A percentile compares a stretch with the other conserved stretches of the same genome.
These are phyloP conservation scores for Girardia tigrina DNA, from an alignment of 2,888 invertebrate species.

Conservation along the genomic window DNA sequence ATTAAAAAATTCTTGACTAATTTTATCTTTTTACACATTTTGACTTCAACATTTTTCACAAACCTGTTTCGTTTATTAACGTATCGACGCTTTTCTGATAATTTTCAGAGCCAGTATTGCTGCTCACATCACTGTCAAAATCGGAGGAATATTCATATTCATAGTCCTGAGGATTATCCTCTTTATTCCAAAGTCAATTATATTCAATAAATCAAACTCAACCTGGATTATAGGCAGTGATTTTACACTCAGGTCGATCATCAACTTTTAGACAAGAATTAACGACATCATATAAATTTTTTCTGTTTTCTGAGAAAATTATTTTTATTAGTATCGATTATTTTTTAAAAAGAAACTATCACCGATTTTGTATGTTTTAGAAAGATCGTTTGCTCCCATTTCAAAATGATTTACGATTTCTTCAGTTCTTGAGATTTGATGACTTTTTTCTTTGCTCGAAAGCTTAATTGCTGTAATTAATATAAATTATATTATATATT, in stretches of 20 bases:
- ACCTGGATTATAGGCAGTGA: not conserved
- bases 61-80: not conserved
- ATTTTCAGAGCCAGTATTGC: not conserved
- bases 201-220: not conserved
- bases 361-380: not conserved
- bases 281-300: no score
- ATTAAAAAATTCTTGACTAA: no score
- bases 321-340: not conserved
- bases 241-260: not conserved
- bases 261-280: not conserved
- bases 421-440: not conserved
- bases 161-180: not conserved
- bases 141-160: not conserved
- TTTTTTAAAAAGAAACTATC: not conserved
- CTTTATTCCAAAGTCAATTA: no score
- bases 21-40: no score
- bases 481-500: no score
- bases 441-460: not conserved
- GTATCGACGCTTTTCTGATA: not conserved
- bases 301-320: not conserved
- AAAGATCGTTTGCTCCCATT: not conserved
- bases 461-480: no score
- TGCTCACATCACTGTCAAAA: not conserved
- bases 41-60: not conserved
- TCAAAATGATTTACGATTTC: not conserved